phyloP scores from a whole-genome alignment of 2,797 vertebrate genomes.

The Peromyscus melanophrys region DNA sequence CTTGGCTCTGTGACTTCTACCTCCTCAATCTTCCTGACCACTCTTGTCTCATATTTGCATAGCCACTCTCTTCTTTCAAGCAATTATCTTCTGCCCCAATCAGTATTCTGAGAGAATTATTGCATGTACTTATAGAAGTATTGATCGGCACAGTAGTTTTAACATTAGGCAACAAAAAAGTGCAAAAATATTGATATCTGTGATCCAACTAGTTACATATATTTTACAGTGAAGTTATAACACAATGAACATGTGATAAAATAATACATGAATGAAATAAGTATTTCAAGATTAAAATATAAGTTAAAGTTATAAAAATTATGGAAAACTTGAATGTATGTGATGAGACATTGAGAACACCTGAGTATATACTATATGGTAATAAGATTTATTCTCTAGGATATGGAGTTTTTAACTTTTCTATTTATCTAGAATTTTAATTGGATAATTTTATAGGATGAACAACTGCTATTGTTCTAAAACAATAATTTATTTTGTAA shows the following conservation, averaged over 20 bases:
- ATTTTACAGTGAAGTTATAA: constrained; percentile 24
- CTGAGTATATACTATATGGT: not conserved
- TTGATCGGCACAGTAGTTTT: constrained; percentile 53
- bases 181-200: not conserved
- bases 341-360: not conserved
- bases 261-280: not conserved
- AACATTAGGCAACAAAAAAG: not conserved
- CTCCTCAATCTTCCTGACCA: not conserved
- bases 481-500: not conserved
- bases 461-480: not conserved
- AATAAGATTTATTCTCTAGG: not conserved
- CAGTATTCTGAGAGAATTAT: not conserved
- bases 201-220: not conserved
- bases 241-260: not conserved
- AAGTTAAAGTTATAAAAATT: constrained; percentile 6
- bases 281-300: constrained; percentile 31
- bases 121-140: constrained; percentile 29
- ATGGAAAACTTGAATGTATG: constrained; percentile 35
- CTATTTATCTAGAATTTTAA: constrained; percentile 36
- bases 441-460: constrained; percentile 35
- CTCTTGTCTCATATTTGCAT: not conserved
- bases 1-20: not conserved
- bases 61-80: not conserved
- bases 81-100: not conserved
- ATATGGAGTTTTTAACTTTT: not conserved